phyloP scores from a whole-genome alignment of 2,113 vertebrate genomes.

The Noctilio leporinus region DNA sequence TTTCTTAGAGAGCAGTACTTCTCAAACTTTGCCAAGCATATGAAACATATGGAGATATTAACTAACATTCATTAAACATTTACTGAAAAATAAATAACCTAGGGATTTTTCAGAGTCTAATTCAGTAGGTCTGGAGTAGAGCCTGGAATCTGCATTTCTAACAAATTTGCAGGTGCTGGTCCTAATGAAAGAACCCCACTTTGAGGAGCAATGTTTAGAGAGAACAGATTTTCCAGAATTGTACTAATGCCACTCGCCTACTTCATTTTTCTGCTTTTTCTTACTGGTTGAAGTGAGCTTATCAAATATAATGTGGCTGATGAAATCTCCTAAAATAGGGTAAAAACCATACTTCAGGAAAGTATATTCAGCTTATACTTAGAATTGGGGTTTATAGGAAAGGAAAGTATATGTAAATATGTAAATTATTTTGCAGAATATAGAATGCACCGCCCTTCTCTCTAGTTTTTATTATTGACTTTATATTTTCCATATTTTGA shows the following conservation, averaged over 20 bases:
- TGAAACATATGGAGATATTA: background rate
- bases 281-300: background rate
- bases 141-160: background rate
- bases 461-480: background rate
- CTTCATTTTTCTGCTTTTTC: background rate
- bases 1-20: background rate
- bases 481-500: conserved; percentile 13
- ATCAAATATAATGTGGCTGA: background rate
- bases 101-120: background rate
- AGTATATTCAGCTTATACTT: background rate
- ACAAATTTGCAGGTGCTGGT: background rate
- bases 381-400: background rate
- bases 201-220: background rate
- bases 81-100: background rate
- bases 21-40: background rate
- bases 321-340: background rate
- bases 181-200: background rate
- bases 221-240: background rate
- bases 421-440: conserved; percentile 3
- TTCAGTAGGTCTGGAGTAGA: background rate
- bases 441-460: background rate
- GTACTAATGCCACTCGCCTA: background rate
- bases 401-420: background rate
- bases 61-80: background rate
- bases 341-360: conserved; percentile 2